Evolutionary conservation across 2,797 vertebrate species (phyloP), one percentile per base, ranked within the genome.

Genomic region (Vireo griseus): DNA sequence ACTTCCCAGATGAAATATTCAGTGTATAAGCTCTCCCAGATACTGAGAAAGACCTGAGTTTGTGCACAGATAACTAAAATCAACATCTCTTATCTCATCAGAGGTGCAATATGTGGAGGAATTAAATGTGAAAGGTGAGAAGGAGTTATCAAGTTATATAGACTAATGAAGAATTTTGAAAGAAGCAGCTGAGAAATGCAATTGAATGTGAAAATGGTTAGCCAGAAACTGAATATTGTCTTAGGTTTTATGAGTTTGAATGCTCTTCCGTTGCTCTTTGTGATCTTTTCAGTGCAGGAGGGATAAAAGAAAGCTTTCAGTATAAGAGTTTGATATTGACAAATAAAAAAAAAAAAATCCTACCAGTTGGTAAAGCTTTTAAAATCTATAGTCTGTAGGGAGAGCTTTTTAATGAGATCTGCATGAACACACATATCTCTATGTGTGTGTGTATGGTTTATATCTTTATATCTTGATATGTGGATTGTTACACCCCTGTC

Each of bases 341-440:
- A 37, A 19, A 17, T 33, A 15, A 4, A 35, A 16, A 10, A 20
- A 20, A 16, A 42, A 40, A 35, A 26, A 5, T 28, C 5, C 35
- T 87, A 5, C 13, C 18, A 44, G 7, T 72, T 61, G 2, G 2
- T 44, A 79, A 82, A 42, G 9, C 42, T 77, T 85, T 74, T 83
- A 24, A 63, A 71, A 50, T 67, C 24, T 50, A 3, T 42, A 37
- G 31, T 63, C 24, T 55, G 10, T 55, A 48, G 33, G 28, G 35
- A 71, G 37, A 55, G 11, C 17, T 62, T 79, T 85, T 58, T 26
- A 5, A n/a, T 69, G 26, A 83, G 20, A 29, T 39, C 33, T 7
- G 2, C 8, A 2, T 21, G 9, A 44, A 39, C 17, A 8, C 5
- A 5, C 5, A 3, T 3, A 20, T n/a, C 6, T 1, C 10, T 35